These are phyloP conservation scores for Lithophane socia DNA, from an alignment of 2,888 invertebrate species.

Conservation along the genomic window DNA sequence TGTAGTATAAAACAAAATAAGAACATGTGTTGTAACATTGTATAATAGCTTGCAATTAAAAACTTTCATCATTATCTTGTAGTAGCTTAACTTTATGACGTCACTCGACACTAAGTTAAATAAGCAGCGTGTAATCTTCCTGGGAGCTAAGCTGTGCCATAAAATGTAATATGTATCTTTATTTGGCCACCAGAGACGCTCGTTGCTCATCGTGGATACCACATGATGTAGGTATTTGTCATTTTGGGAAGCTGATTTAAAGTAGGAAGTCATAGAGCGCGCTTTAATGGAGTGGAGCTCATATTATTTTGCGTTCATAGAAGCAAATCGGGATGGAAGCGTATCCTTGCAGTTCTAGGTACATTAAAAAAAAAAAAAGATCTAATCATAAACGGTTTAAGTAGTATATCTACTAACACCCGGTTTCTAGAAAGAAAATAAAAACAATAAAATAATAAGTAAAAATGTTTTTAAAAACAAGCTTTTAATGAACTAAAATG, in stretches of 20 bases:
- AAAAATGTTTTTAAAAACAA: too few relatives aligned
- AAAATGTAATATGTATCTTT: conserved; percentile 51
- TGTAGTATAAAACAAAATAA: conserved; percentile 38
- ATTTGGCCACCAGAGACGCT: conserved; percentile 19
- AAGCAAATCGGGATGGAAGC: not conserved
- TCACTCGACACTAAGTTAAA: conserved; percentile 47
- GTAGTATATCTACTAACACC: too few relatives aligned
- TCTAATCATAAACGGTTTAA: too few relatives aligned
- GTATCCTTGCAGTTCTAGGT: not conserved
- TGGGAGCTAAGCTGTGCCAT: conserved; percentile 32
- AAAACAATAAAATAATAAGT: too few relatives aligned
- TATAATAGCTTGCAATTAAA: conserved; percentile 54
- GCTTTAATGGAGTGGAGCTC: not conserved
- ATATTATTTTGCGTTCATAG: not conserved
- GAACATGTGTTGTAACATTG: conserved; percentile 28
- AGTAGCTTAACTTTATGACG: conserved; percentile 46
- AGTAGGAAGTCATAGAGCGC: not conserved
- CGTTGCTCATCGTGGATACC: not conserved
- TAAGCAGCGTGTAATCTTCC: conserved; percentile 32
- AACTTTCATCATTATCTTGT: conserved; percentile 56
- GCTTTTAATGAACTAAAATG: too few relatives aligned
- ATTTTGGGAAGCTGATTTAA: too few relatives aligned
- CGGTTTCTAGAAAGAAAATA: too few relatives aligned
- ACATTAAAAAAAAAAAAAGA: not conserved
- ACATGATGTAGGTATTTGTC: conserved; percentile 15